A percentile compares a stretch with the other conserved stretches of the same genome.
phyloP scores from a whole-genome alignment of 2,113 vertebrate genomes.

The Chaetodon trifascialis region DNA sequence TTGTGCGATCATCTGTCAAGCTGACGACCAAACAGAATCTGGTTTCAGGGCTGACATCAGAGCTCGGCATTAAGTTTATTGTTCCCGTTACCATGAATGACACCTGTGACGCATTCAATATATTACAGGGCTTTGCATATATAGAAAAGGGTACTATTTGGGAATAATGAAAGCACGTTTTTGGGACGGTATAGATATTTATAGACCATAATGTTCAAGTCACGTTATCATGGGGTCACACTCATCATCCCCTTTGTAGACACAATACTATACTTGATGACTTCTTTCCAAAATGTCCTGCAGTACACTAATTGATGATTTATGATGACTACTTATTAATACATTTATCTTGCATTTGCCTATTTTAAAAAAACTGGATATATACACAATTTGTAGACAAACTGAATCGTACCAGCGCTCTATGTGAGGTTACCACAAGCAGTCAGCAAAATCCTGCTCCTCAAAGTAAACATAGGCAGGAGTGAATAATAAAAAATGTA shows the following conservation, averaged over 20 bases:
- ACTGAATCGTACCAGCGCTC: too few species aligned
- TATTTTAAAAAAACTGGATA: neutral
- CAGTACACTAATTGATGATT: neutral
- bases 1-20: constrained; percentile 18
- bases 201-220: neutral
- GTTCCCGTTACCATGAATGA: neutral
- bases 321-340: neutral
- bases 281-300: neutral
- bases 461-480: neutral
- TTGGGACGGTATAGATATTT: neutral
- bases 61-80: constrained; percentile 13
- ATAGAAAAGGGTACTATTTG: neutral
- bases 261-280: neutral
- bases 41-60: constrained; percentile 24
- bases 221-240: neutral
- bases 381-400: neutral
- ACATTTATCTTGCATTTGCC: neutral
- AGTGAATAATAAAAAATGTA: neutral
- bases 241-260: neutral
- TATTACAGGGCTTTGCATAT: neutral
- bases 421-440: too few species aligned
- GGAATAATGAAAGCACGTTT: neutral
- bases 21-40: neutral
- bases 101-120: constrained; percentile 4
- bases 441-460: too few species aligned